Evolutionary conservation across 2,113 vertebrate species (phyloP).

Genomic region (Hippocampus barbouri): DNA sequence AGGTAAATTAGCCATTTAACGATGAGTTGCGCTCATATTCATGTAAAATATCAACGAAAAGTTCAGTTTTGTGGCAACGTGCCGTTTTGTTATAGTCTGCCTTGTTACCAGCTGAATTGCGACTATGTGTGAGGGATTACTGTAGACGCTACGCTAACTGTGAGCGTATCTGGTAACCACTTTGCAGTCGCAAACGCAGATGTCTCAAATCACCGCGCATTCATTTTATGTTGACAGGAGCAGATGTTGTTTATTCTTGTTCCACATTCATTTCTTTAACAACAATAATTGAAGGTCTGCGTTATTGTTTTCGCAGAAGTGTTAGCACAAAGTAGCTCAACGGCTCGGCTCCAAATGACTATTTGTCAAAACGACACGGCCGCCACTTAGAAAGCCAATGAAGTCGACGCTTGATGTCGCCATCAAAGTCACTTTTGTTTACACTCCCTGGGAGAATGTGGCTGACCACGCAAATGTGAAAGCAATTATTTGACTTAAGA

Average conservation of each 20-base stretch:
- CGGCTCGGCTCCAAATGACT: not conserved
- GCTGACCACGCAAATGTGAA: not conserved
- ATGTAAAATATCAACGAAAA: not conserved
- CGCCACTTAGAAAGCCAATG: not conserved
- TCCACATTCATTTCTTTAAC: not conserved
- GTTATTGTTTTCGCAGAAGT: not conserved
- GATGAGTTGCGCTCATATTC: not conserved
- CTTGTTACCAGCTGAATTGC: no score
- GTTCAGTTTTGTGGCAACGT: not conserved
- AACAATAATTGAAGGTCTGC: not conserved
- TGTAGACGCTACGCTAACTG: no score
- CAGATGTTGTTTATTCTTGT: not conserved
- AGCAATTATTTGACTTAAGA: constrained; percentile 9
- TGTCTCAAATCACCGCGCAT: not conserved
- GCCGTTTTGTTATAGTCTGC: not conserved
- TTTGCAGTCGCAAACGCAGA: not conserved
- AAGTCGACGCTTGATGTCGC: not conserved
- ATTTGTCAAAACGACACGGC: not conserved
- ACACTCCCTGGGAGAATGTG: not conserved
- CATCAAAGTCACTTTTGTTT: not conserved
- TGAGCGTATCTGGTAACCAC: no score
- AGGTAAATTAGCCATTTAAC: not conserved
- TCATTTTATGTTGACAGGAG: not conserved
- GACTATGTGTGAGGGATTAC: no score
- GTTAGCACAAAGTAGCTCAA: not conserved